Percentiles rank a stretch among this genome's conserved stretches.
These are phyloP conservation scores for Holocentrus rufus DNA, from an alignment of 2,797 vertebrate genomes.

Conservation along the genomic window DNA sequence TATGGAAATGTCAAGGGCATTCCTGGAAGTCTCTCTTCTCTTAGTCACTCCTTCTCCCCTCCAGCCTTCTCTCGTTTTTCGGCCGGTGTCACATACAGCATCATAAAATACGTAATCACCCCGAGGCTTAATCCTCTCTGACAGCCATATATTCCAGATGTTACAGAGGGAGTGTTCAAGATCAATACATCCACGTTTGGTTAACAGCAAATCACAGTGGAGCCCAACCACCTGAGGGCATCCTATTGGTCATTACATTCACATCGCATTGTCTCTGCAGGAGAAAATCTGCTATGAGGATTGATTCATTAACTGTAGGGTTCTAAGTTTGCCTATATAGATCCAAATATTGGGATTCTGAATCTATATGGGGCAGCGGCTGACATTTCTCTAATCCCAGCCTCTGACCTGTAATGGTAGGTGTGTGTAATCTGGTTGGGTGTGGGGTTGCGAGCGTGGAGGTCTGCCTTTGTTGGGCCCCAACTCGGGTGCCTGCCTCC, in stretches of 20 bases:
- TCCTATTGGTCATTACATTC: background rate
- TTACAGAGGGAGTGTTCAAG: background rate
- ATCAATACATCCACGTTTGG: slow-evolving; percentile 1
- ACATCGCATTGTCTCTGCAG: slow-evolving; percentile 1
- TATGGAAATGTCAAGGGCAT: slow-evolving; percentile 32
- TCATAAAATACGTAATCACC: slow-evolving; percentile 11
- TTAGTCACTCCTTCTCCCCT: background rate
- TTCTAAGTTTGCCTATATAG: slow-evolving; percentile 10
- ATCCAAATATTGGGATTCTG: slow-evolving; percentile 20
- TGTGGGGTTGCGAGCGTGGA: slow-evolving; percentile 6
- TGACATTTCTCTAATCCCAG: slow-evolving; percentile 6
- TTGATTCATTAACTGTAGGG: slow-evolving; percentile 31
- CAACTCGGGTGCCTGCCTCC: slow-evolving; percentile 25
- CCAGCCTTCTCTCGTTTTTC: background rate
- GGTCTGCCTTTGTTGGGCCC: slow-evolving; percentile 25
- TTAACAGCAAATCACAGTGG: background rate
- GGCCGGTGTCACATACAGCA: background rate
- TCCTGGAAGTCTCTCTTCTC: background rate
- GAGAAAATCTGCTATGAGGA: slow-evolving; percentile 11
- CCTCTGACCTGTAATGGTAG: slow-evolving; percentile 26
- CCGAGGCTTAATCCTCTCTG: background rate
- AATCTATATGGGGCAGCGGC: background rate
- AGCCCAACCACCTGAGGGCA: background rate
- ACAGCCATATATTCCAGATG: too few species aligned
- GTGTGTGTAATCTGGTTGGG: slow-evolving; percentile 32